Percentiles rank a stretch among this genome's conserved stretches.
Conservation (phyloP, 2,113 vertebrate species). For the Merops nubicus region DNA sequence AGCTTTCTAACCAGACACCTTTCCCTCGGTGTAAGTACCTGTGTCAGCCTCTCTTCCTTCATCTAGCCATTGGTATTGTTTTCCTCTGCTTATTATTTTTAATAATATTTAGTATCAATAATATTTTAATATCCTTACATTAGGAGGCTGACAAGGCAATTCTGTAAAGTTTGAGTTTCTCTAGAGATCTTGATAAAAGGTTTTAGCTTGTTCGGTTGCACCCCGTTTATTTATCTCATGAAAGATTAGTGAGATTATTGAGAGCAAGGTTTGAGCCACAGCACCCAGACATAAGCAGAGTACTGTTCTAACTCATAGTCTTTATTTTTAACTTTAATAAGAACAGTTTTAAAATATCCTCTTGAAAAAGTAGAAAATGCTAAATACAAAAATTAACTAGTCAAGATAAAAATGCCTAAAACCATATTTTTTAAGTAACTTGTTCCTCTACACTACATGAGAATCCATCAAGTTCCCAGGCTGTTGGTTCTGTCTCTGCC, state of each 20-base stretch:
- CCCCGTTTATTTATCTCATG: background rate
- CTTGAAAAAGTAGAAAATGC: background rate
- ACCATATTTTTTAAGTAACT: background rate
- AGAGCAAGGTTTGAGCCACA: background rate
- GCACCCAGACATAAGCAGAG: background rate
- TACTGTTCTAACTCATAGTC: background rate
- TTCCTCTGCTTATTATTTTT: background rate
- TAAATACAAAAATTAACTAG: background rate
- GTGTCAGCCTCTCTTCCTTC: background rate
- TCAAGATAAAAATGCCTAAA: background rate
- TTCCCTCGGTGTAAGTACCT: background rate
- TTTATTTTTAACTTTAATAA: constrained; percentile 13
- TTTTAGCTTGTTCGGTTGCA: background rate
- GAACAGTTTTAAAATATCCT: constrained; percentile 7
- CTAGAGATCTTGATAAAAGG: background rate
- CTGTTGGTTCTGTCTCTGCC: background rate
- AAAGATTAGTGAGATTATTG: background rate
- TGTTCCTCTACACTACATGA: background rate
- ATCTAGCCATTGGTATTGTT: background rate
- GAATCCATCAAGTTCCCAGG: background rate
- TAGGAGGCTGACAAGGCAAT: background rate
- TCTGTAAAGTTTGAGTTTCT: background rate
- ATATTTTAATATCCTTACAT: too few species aligned
- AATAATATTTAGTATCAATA: background rate
- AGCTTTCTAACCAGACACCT: background rate